Base-by-base conservation (phyloP, 2,797 vertebrate genomes). In the Eulemur mongoz region DNA sequence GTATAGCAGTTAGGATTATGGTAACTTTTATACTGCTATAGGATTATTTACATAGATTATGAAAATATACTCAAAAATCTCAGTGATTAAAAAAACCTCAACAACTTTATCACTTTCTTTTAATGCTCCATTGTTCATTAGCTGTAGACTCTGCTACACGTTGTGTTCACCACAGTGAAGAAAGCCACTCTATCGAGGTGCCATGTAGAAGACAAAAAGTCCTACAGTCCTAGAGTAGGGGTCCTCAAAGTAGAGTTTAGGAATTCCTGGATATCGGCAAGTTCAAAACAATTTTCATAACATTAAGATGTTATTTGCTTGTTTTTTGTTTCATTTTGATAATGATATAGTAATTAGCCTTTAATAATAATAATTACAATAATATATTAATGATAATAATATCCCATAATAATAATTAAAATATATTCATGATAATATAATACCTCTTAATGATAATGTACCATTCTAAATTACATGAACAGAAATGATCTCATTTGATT, bases 321-420 rank as follows among this genome's bases (percentile, higher is more conserved):
- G 27, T 20, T 13, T 94, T 91, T 78, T 50, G 3, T 84, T 90
- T 92, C 67, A 84, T 52, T 88, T 93, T 90, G 50, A 72, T 92
- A 32, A 79, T 23, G 65, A 65, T 20, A 81, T 5, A 76, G n/a
- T 27, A 94, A 67, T 14, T 91, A 7, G 25, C 76, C 30, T 72
- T 82, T 32, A 81, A 92, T 63, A 97, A 83, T 87, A 96, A 89
- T 94, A 80, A 92, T 94, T 87, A 93, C 2, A 57, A 94, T 80
- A 80, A 52, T 52, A 69, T 80, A 96, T 78, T 92, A 70, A 73
- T 91, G 70, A 69, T 90, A 22, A 59, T 43, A 92, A 63, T 45
- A 52, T 27, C 22, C 69, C 81, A 95, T 30, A 94, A 93, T 72
- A 93, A 81, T 95, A 96, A 96, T 95, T 96, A 96, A 50, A 96